Percentiles rank a stretch among this genome's conserved stretches.
Evolutionary conservation across 2,113 vertebrate species (phyloP).

Genomic region (Lampris megalopsis): DNA sequence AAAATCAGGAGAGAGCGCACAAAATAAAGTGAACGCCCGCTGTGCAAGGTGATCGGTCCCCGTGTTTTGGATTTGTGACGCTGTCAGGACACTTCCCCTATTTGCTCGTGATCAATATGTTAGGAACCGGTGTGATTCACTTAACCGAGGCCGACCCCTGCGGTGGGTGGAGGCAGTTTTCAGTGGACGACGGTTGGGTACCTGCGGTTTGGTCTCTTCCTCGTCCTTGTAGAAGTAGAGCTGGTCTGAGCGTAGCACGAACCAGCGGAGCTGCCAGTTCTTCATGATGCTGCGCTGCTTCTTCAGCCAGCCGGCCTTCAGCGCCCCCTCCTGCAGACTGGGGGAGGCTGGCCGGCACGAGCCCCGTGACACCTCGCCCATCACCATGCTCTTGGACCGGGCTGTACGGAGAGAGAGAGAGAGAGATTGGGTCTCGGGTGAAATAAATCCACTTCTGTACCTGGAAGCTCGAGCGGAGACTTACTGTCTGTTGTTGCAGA

Average conservation of each 20-base stretch:
- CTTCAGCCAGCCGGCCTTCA: constrained; percentile 94
- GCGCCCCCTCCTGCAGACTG: constrained; percentile 84
- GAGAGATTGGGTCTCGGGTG: constrained; percentile 57
- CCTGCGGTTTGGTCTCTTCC: constrained; percentile 94
- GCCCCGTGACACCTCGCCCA: constrained; percentile 88
- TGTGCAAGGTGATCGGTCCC: no score
- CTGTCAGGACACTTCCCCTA: no score
- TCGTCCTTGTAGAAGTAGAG: constrained; percentile 96
- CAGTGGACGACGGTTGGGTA: constrained; percentile 48
- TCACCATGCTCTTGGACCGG: constrained; percentile 95
- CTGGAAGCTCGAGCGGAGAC: constrained; percentile 60
- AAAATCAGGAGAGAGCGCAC: no score
- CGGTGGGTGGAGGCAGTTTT: no score
- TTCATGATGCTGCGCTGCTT: constrained; percentile 96
- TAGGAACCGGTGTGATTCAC: no score
- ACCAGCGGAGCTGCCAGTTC: constrained; percentile 96
- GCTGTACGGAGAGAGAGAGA: constrained; percentile 75
- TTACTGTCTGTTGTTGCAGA: constrained; percentile 58
- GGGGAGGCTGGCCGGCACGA: constrained; percentile 77
- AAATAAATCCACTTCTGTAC: constrained; percentile 47
- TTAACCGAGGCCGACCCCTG: no score
- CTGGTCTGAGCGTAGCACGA: constrained; percentile 89
- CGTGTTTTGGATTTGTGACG: no score
- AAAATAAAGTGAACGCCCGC: no score
- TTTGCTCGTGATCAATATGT: no score